Evolutionary conservation across 2,113 vertebrate species (phyloP).

Genomic region (Passer montanus): DNA sequence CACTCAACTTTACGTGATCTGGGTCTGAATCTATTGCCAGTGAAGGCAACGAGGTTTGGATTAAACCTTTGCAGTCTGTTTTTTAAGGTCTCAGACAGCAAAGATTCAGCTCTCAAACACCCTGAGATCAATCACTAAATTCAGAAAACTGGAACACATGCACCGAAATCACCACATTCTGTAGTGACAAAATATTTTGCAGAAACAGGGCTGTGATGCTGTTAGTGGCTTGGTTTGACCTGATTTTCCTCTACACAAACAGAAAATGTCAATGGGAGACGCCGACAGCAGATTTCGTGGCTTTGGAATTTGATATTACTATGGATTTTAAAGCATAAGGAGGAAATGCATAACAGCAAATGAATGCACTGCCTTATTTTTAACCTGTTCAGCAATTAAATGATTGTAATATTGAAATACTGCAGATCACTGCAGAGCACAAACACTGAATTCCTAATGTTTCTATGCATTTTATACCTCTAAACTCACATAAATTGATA

Average conservation of each 20-base stretch:
- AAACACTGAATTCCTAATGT: background rate
- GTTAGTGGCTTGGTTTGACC: slow-evolving; percentile 17
- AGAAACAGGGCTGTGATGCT: background rate
- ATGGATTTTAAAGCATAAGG: background rate
- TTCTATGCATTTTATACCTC: background rate
- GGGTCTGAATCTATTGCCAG: background rate
- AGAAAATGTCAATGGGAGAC: background rate
- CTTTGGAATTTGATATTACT: background rate
- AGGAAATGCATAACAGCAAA: background rate
- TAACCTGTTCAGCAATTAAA: background rate
- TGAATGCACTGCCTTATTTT: background rate
- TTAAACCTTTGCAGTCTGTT: background rate
- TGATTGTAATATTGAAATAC: background rate
- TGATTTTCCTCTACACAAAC: slow-evolving; percentile 22
- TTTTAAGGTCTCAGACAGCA: background rate
- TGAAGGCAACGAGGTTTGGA: background rate
- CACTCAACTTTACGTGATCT: background rate
- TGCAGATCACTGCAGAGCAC: background rate
- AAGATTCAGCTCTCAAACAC: background rate
- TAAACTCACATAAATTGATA: background rate
- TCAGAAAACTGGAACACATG: slow-evolving; percentile 15
- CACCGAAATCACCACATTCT: slow-evolving; percentile 14
- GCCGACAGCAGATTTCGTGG: background rate
- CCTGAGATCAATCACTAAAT: background rate
- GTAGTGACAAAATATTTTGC: slow-evolving; percentile 21